Percentiles rank a stretch among this genome's conserved stretches.
These are phyloP conservation scores for Anhinga rufa DNA, from an alignment of 2,113 vertebrate genomes.

Conservation along the genomic window DNA sequence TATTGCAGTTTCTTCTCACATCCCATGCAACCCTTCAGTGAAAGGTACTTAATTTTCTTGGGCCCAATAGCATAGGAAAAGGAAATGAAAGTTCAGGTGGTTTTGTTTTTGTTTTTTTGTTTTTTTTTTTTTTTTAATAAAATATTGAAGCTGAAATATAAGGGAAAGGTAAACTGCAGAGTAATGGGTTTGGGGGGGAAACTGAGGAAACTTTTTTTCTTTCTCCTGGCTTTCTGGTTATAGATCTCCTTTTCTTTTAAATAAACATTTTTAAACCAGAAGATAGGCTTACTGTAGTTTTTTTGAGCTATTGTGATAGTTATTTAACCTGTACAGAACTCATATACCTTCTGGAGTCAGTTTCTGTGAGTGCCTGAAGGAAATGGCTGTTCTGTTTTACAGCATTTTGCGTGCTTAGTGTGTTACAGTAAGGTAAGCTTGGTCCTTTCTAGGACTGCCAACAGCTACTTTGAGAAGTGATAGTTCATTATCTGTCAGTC, in stretches of 20 bases:
- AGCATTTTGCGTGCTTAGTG: not conserved
- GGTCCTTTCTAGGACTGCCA: not conserved
- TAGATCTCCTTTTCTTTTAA: constrained; percentile 55
- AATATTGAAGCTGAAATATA: constrained; percentile 22
- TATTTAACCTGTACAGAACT: not conserved
- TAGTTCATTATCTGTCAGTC: not conserved
- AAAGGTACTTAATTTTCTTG: constrained; percentile 53
- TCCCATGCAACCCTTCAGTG: constrained; percentile 15
- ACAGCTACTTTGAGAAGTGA: not conserved
- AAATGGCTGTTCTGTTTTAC: not conserved
- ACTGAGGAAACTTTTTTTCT: not conserved
- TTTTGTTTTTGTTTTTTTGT: not conserved
- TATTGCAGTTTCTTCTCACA: constrained; percentile 61
- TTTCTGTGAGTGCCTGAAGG: not conserved
- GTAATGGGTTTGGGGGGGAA: not conserved
- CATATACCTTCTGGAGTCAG: not conserved
- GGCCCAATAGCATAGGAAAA: not conserved
- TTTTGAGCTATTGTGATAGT: not conserved
- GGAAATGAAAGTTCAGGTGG: not conserved
- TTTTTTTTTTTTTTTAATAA: not conserved
- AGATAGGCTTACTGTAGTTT: not conserved
- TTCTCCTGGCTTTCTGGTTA: not conserved
- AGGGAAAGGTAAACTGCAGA: not conserved
- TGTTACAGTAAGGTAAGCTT: not conserved
- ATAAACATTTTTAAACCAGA: constrained; percentile 51